These are phyloP conservation scores for Meloidogyne exigua DNA, from an alignment of 1,140 invertebrate genomes.

Conservation along the genomic window DNA sequence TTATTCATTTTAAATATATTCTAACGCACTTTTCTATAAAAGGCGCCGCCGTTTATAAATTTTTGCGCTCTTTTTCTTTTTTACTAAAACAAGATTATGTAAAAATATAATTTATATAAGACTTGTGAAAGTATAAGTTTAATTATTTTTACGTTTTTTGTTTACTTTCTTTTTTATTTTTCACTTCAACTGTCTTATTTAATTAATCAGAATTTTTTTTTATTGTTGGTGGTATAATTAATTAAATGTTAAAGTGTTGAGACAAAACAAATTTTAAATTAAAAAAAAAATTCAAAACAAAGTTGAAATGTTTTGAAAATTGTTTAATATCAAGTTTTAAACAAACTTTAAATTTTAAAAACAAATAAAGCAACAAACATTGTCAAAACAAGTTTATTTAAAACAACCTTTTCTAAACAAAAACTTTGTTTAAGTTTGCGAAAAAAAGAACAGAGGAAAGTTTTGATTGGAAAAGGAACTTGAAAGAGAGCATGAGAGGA, in stretches of 20 bases:
- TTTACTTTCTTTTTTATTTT: no score
- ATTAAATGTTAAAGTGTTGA: no score
- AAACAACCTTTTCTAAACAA: neutral
- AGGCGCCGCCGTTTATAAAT: neutral
- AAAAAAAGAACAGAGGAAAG: neutral
- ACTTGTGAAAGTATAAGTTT: neutral
- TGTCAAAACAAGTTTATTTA: neutral
- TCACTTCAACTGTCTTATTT: no score
- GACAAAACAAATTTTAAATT: no score
- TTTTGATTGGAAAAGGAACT: neutral
- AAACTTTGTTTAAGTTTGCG: no score
- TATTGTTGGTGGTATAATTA: no score
- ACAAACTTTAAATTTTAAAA: neutral
- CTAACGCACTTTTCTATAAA: neutral
- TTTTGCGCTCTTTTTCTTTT: neutral
- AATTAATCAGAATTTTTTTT: no score
- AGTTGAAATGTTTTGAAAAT: no score
- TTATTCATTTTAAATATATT: neutral
- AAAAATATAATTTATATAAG: neutral
- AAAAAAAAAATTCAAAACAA: no score
- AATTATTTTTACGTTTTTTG: no score
- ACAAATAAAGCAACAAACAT: neutral
- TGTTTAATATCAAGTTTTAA: no score
- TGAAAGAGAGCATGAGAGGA: neutral
- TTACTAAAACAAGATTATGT: neutral